Percentiles rank a stretch among this genome's conserved stretches.
Conservation (phyloP, 2,888 invertebrate species). For the Cerastoderma edule region DNA sequence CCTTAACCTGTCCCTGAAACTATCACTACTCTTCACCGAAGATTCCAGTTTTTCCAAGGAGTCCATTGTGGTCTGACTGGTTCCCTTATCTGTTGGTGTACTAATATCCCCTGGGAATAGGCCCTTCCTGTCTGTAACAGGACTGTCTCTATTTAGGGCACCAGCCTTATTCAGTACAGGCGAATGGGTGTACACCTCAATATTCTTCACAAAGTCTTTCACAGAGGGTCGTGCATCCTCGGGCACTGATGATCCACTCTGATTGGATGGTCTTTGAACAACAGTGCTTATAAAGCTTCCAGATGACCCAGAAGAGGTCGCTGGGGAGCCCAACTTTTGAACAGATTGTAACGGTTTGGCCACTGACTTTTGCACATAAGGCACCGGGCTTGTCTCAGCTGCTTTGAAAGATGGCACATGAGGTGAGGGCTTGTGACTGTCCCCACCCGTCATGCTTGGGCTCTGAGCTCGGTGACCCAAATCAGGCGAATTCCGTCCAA, state of each 20-base stretch:
- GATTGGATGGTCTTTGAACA: constrained; percentile 48
- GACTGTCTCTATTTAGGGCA: constrained; percentile 7
- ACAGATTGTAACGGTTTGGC: constrained; percentile 54
- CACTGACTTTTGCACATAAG: constrained; percentile 50
- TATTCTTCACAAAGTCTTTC: constrained; percentile 52
- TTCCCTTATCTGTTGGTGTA: not conserved
- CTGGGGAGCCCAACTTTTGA: constrained; percentile 39
- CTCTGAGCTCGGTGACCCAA: constrained; percentile 42
- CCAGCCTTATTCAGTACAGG: constrained; percentile 39
- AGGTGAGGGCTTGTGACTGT: constrained; percentile 37
- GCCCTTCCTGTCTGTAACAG: constrained; percentile 2
- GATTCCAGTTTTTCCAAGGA: constrained; percentile 56
- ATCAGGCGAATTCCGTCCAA: constrained; percentile 44
- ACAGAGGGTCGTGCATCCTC: constrained; percentile 46
- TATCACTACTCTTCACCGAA: constrained; percentile 50
- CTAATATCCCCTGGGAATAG: constrained; percentile 8
- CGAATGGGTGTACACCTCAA: constrained; percentile 58
- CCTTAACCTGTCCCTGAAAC: constrained; percentile 52
- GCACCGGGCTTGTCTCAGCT: constrained; percentile 45
- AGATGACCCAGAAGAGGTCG: constrained; percentile 33
- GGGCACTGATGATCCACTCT: constrained; percentile 12
- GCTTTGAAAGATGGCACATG: constrained; percentile 56
- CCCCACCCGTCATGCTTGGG: constrained; percentile 33
- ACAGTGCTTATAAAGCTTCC: constrained; percentile 56
- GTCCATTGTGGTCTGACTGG: constrained; percentile 18